Evolutionary conservation across 2,888 invertebrate genomes (phyloP).

Genomic region (Drosophila macrothrix): DNA sequence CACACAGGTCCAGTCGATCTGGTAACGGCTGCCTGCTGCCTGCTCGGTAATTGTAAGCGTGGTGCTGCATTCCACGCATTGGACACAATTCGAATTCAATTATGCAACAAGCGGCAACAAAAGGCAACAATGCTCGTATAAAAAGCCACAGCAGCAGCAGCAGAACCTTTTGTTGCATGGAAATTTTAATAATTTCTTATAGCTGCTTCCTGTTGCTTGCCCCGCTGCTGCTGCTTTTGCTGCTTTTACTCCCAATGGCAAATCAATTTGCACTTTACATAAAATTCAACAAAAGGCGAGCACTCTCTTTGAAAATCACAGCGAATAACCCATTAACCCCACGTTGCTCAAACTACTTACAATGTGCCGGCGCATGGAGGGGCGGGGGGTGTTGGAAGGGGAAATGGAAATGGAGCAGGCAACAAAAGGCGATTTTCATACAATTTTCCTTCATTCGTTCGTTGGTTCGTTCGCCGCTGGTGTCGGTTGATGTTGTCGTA

Average conservation of each 20-base stretch:
- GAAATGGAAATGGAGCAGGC: slow-evolving; percentile 21
- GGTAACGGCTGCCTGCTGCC: neutral
- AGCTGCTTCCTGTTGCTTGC: slow-evolving; percentile 22
- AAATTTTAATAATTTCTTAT: slow-evolving; percentile 52
- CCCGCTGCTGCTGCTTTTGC: slow-evolving; percentile 15
- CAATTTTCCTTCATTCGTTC: slow-evolving; percentile 55
- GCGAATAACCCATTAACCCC: slow-evolving; percentile 77
- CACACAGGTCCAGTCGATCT: neutral
- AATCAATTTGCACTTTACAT: slow-evolving; percentile 76
- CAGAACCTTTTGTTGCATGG: slow-evolving; percentile 23
- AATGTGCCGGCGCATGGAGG: slow-evolving; percentile 1
- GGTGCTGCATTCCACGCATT: slow-evolving; percentile 10
- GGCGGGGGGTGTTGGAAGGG: too few species aligned
- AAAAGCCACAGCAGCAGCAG: slow-evolving; percentile 9
- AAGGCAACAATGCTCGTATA: slow-evolving; percentile 14
- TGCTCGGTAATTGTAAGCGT: slow-evolving; percentile 15
- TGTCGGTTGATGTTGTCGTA: slow-evolving; percentile 43
- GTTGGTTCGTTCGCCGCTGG: slow-evolving; percentile 7
- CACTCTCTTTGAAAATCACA: slow-evolving; percentile 67
- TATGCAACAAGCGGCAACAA: slow-evolving; percentile 42
- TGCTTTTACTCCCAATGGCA: slow-evolving; percentile 58
- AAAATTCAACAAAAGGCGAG: slow-evolving; percentile 69
- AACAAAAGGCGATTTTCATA: slow-evolving; percentile 68
- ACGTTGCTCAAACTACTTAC: slow-evolving; percentile 61
- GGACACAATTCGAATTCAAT: slow-evolving; percentile 43